Percentiles rank a stretch among this genome's conserved stretches.
These are phyloP conservation scores for Orthosia incerta DNA, from an alignment of 2,888 invertebrate genomes.

Conservation along the genomic window DNA sequence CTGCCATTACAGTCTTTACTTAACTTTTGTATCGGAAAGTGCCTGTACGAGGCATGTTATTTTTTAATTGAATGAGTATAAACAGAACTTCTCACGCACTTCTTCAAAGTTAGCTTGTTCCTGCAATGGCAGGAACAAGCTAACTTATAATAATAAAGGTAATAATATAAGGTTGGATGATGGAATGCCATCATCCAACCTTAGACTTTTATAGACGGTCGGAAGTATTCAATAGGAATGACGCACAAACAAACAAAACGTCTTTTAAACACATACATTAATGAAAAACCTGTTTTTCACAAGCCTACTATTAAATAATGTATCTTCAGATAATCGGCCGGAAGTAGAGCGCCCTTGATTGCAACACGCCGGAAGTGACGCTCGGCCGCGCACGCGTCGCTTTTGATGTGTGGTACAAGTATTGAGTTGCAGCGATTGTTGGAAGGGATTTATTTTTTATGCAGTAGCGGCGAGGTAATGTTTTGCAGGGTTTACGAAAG, in stretches of 20 bases:
- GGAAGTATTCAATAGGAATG: no score
- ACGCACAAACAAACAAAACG: background rate
- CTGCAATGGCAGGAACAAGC: no score
- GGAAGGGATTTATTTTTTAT: background rate
- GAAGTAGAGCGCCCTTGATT: conserved; percentile 67
- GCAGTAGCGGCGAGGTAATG: background rate
- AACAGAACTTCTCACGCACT: no score
- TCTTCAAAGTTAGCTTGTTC: no score
- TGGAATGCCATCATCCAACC: no score
- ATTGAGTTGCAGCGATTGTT: background rate
- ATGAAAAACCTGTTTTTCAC: conserved; percentile 38
- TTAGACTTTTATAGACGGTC: no score
- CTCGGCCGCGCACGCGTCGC: conserved; percentile 55
- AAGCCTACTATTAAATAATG: conserved; percentile 39
- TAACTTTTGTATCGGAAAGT: no score
- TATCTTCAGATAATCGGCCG: conserved; percentile 62
- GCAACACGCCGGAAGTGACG: conserved; percentile 62
- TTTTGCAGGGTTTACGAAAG: background rate
- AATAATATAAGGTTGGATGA: no score
- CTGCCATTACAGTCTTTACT: no score
- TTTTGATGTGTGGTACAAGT: conserved; percentile 31
- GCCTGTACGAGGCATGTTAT: no score
- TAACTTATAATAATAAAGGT: no score
- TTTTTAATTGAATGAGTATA: no score
- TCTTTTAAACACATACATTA: conserved; percentile 17